These are phyloP conservation scores for Thamnophis sirtalis DNA, from an alignment of 2,113 vertebrate genomes.

Conservation along the genomic window DNA sequence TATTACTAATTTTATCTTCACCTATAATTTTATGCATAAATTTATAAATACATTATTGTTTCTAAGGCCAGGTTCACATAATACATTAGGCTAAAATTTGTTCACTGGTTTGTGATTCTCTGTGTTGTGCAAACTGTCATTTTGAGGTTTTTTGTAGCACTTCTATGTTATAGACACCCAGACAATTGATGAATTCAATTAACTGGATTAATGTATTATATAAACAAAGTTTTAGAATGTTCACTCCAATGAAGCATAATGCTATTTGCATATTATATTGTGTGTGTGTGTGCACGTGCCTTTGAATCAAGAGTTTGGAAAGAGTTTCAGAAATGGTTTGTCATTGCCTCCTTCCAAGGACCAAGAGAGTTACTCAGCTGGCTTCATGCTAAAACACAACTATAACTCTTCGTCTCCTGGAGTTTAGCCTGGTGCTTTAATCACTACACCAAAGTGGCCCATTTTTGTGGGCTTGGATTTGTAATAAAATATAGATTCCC, in stretches of 20 bases:
- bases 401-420: not conserved
- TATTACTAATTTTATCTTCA: not conserved
- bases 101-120: not conserved
- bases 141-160: not conserved
- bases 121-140: not conserved
- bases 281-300: not conserved
- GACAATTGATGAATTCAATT: not conserved
- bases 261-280: not conserved
- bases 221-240: not conserved
- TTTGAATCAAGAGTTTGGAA: not conserved
- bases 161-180: not conserved
- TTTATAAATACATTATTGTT: not conserved
- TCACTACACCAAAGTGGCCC: not conserved
- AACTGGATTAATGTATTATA: not conserved
- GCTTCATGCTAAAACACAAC: not conserved
- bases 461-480: not conserved
- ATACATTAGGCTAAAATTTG: not conserved
- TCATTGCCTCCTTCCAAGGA: not conserved
- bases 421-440: not conserved
- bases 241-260: not conserved
- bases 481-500: not conserved
- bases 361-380: not conserved
- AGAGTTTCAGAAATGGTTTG: not conserved
- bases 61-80: not conserved
- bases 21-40: not conserved